Conservation (phyloP, 2,797 vertebrate genomes). For the Falco cherrug region DNA sequence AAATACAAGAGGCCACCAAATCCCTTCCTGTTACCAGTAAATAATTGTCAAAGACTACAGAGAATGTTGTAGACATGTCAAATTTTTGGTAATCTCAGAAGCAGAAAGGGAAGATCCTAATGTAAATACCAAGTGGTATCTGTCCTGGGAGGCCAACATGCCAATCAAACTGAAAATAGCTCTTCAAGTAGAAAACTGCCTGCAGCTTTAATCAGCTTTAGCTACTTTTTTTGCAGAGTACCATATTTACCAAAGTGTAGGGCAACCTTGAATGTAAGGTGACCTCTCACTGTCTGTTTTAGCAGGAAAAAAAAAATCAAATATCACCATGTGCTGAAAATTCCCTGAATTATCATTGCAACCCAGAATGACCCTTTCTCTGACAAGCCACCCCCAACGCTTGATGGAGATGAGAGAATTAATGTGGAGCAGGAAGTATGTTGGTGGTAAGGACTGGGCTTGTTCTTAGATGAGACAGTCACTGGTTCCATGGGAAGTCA, state of each 20-base stretch:
- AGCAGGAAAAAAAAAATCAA: neutral
- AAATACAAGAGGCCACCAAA: conserved; percentile 6
- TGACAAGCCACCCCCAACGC: neutral
- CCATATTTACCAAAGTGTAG: neutral
- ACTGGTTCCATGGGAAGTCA: neutral
- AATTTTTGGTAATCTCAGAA: conserved; percentile 12
- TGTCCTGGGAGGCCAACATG: neutral
- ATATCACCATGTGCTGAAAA: neutral
- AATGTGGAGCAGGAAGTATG: neutral
- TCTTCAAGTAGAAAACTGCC: neutral
- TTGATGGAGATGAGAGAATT: neutral
- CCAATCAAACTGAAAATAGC: neutral
- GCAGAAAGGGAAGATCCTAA: neutral
- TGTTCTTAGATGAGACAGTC: neutral
- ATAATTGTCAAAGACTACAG: conserved; percentile 29
- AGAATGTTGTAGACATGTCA: neutral
- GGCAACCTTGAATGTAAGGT: neutral
- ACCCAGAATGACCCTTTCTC: neutral
- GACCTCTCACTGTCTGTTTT: neutral
- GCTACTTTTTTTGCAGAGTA: neutral
- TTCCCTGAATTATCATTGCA: neutral
- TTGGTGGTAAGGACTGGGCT: neutral
- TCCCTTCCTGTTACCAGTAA: conserved; percentile 25
- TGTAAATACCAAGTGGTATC: neutral
- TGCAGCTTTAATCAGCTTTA: neutral